Base-by-base conservation (phyloP, 2,888 invertebrate species). In the Leptopilina syphax region DNA sequence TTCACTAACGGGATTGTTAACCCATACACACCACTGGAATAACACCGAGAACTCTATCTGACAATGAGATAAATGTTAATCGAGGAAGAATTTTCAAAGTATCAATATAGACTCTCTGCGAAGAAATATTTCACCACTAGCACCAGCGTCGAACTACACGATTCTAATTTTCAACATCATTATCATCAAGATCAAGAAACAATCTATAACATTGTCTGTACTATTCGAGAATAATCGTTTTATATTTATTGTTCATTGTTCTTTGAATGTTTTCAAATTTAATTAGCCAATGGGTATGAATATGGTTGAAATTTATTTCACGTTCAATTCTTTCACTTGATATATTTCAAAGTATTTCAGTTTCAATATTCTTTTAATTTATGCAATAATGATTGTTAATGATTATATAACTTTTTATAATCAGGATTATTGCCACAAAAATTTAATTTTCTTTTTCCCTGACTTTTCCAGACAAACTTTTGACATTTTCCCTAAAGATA, bases 21-120 rank as follows among this genome's bases (percentile, higher is more conserved):
- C 54, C 70, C 13, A 27, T 24, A 54, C 50, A 12, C 13, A 70
- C 54, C 8, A 54, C 54, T 70, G 27, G 8, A 70, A 70, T 70
- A 70, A 34, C 54, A 24, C 34, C 34, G 54, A 70, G 70, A 27
- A 54, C 50, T 70, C 70, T 54, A 70, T 70, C 70, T 70, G 70
- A 70, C 70, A 70, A 70, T 70, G 34, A 70, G 70, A 70, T 70
- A 70, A 70, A 70, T 70, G 70, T 70, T 70, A 70, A 70, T 70
- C 70, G 70, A 70, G 54, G 54, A 34, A 54, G 70, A 54, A 70
- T 70, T 70, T 34, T 34, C 70, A 50, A 47, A 70, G 50, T 50
- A 68, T 24, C 47, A 47, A 47, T 47, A 47, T 47, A 47, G 4
- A 44, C 7, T 44, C 4, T 44, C 18, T n/a, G 10, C 44, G 41